Evolutionary conservation across 2,888 invertebrate genomes (phyloP).

Genomic region (Drosophila stalkeri): DNA sequence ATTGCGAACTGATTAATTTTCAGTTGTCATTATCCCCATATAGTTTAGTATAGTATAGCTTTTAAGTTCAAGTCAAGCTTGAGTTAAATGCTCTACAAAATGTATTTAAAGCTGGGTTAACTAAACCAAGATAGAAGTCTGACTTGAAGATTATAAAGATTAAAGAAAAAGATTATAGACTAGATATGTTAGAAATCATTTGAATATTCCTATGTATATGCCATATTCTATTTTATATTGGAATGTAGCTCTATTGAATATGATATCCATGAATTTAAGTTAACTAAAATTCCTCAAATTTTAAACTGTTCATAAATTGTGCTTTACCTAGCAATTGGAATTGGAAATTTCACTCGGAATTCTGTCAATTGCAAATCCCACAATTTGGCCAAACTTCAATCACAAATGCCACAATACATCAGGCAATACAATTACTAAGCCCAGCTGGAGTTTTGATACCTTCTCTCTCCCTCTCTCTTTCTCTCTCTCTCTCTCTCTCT

Average conservation of each 20-base stretch:
- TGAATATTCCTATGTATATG: too few species aligned
- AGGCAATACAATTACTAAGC: conserved; percentile 71
- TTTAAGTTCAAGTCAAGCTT: background rate
- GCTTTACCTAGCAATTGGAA: background rate
- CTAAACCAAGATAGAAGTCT: background rate
- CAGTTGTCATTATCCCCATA: conserved; percentile 30
- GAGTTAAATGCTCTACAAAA: background rate
- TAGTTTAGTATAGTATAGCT: background rate
- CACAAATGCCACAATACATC: conserved; percentile 35
- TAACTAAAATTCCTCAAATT: background rate
- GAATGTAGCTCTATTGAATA: too few species aligned
- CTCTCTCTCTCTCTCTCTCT: background rate
- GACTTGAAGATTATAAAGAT: too few species aligned
- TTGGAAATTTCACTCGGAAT: conserved; percentile 38
- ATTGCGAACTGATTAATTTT: conserved; percentile 51
- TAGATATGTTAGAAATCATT: too few species aligned
- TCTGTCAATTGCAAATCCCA: conserved; percentile 56
- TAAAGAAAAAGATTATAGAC: too few species aligned
- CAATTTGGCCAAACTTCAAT: conserved; percentile 42
- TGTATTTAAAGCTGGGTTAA: background rate
- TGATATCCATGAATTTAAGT: too few species aligned
- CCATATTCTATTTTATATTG: too few species aligned
- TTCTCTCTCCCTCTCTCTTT: background rate
- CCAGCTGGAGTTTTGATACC: conserved; percentile 39
- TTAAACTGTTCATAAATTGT: background rate